phyloP scores from a whole-genome alignment of 2,113 vertebrate genomes.

The Apodemus speciosus region DNA sequence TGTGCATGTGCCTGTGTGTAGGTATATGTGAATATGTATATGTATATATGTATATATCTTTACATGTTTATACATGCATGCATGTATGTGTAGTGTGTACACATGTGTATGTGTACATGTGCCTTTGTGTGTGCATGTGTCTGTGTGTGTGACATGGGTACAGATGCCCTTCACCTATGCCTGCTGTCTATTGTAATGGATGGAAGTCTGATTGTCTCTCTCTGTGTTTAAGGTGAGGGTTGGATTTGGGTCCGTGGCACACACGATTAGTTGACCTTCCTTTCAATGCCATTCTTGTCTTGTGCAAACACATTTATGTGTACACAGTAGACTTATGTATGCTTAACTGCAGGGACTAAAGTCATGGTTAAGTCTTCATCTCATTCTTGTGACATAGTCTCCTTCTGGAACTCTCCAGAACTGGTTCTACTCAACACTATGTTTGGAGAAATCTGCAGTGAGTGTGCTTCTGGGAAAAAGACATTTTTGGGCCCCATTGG shows the following conservation, averaged over 20 bases:
- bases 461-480: not conserved
- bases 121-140: not conserved
- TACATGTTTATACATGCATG: too few relatives aligned
- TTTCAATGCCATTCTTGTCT: not conserved
- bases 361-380: not conserved
- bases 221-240: not conserved
- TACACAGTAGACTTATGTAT: not conserved
- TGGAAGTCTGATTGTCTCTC: not conserved
- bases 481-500: not conserved
- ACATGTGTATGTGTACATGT: too few relatives aligned
- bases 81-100: too few relatives aligned
- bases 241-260: not conserved
- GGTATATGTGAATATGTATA: too few relatives aligned
- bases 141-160: not conserved
- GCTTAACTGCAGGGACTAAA: not conserved
- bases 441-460: not conserved
- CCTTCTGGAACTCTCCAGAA: not conserved
- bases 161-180: not conserved
- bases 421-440: not conserved
- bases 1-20: not conserved
- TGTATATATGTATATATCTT: not conserved
- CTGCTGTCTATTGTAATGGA: not conserved
- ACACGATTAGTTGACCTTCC: not conserved
- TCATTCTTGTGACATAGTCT: not conserved
- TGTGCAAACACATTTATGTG: not conserved